A percentile compares a stretch with the other conserved stretches of the same genome.
Evolutionary conservation across 2,888 invertebrate genomes (phyloP).

Genomic region (Carpatolechia fugitivella): DNA sequence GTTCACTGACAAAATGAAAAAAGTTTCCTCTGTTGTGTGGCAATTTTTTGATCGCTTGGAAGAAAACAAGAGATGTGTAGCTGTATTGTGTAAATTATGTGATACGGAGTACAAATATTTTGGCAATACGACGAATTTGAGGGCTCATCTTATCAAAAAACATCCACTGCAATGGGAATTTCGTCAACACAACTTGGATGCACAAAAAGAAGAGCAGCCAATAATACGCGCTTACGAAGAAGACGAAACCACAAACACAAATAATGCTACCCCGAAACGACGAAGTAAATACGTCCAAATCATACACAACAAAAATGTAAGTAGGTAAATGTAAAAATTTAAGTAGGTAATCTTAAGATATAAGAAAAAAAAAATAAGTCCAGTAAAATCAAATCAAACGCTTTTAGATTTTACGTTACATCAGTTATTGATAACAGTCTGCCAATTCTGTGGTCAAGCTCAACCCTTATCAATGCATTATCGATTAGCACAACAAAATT

Average conservation of each 20-base stretch:
- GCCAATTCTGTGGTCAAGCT: too few relatives aligned
- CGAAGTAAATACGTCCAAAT: constrained; percentile 47
- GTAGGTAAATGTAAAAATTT: too few relatives aligned
- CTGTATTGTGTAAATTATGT: constrained; percentile 71
- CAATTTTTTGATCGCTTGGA: constrained; percentile 66
- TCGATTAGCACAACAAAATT: too few relatives aligned
- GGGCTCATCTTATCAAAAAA: constrained; percentile 63
- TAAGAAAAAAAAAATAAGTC: too few relatives aligned
- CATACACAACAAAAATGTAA: constrained; percentile 60
- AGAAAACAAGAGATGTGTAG: constrained; percentile 56
- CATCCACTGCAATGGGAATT: constrained; percentile 74
- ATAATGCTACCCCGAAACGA: constrained; percentile 38
- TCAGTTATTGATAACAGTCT: too few relatives aligned
- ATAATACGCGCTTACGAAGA: constrained; percentile 39
- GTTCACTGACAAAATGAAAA: constrained; percentile 55
- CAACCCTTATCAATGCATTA: not conserved
- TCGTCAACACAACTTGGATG: constrained; percentile 42
- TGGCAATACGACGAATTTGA: constrained; percentile 70
- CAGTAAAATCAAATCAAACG: too few relatives aligned
- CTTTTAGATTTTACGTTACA: too few relatives aligned
- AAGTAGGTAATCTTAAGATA: too few relatives aligned
- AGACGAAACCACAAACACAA: constrained; percentile 42
- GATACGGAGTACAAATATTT: constrained; percentile 70
- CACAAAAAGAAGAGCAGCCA: constrained; percentile 40
- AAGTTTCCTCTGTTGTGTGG: constrained; percentile 67